phyloP scores from a whole-genome alignment of 2,888 invertebrate genomes.

The Hybos culiciformis region DNA sequence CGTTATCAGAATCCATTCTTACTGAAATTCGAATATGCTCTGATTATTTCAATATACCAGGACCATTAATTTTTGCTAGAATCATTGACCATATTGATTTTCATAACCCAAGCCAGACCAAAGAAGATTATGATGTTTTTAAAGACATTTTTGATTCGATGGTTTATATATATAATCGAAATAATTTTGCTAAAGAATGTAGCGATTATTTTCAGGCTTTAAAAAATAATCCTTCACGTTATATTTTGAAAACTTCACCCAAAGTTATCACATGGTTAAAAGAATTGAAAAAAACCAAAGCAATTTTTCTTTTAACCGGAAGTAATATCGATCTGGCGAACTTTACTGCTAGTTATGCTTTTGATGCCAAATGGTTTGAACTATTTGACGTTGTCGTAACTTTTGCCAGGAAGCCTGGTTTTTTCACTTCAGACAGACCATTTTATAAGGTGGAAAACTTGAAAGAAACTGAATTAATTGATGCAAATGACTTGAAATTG shows the following conservation, averaged over 20 bases:
- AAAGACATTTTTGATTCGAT: conserved; percentile 49
- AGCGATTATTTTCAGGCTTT: conserved; percentile 50
- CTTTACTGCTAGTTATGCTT: conserved; percentile 44
- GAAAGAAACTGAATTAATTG: conserved; percentile 30
- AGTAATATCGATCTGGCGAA: conserved; percentile 57
- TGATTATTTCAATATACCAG: conserved; percentile 61
- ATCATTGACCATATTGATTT: conserved; percentile 50
- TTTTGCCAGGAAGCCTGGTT: conserved; percentile 60
- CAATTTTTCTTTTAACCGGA: conserved; percentile 55
- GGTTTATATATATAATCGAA: conserved; percentile 43
- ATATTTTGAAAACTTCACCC: conserved; percentile 42
- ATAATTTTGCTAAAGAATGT: conserved; percentile 40
- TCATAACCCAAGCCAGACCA: conserved; percentile 24
- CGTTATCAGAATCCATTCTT: conserved; percentile 43
- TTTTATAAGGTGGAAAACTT: conserved; percentile 39
- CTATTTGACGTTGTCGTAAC: conserved; percentile 51
- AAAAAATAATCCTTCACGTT: conserved; percentile 43
- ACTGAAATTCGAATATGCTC: conserved; percentile 47
- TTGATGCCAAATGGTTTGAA: conserved; percentile 51
- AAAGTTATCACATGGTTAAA: conserved; percentile 44
- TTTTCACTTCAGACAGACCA: conserved; percentile 45
- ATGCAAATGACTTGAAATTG: conserved; percentile 21
- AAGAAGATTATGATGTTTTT: conserved; percentile 50
- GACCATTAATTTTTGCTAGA: conserved; percentile 49
- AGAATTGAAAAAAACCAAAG: conserved; percentile 40